Base-by-base conservation (phyloP, 2,888 invertebrate genomes). In the Taphrorychus bicolor region DNA sequence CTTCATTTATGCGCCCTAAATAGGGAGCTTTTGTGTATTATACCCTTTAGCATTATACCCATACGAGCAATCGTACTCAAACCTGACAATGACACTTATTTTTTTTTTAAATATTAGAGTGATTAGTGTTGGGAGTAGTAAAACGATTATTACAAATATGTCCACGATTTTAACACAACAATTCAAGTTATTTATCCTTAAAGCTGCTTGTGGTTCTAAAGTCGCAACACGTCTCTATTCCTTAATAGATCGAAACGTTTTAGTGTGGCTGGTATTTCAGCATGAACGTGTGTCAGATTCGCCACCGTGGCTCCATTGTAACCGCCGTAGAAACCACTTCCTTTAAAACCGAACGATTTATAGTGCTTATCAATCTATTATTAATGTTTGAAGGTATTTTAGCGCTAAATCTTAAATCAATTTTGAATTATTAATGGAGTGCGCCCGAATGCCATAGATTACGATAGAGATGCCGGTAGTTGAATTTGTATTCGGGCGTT, bases 311-410 rank as follows among this genome's bases (percentile, higher is more conserved):
- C 22, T 42, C 58, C 40, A 19, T 45, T 45, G 21, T 22, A 59
- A 59, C 59, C 59, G 21, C 18, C 48, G n/a, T 42, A 32, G 49
- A 59, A 59, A 59, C 49, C 59, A 23, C 59, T 49, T 59, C 59
- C 59, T 32, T 49, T 49, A 59, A 59, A 59, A 59, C 59, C 32
- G 32, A 59, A 49, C 59, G 59, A 59, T 48, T 49, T 49, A 59
- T 59, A 24, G 32, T 24, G 24, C 48, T 48, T 59, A 45, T 48
- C 59, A 59, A 48, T 59, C 48, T 59, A 58, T 58, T 58, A 58
- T 58, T 58, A 58, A 58, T 42, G 58, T 54, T 54, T 32, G 32
- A 54, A 19, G 54, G 24, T 32, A 54, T 54, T 54, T 54, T 32
- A 32, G 54, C 22, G 52, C 22, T 19, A 52, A 52, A 52, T 52